A percentile compares a stretch with the other conserved stretches of the same genome.
These are phyloP conservation scores for Conchocele bisecta DNA, from an alignment of 2,888 invertebrate genomes.

Conservation along the genomic window DNA sequence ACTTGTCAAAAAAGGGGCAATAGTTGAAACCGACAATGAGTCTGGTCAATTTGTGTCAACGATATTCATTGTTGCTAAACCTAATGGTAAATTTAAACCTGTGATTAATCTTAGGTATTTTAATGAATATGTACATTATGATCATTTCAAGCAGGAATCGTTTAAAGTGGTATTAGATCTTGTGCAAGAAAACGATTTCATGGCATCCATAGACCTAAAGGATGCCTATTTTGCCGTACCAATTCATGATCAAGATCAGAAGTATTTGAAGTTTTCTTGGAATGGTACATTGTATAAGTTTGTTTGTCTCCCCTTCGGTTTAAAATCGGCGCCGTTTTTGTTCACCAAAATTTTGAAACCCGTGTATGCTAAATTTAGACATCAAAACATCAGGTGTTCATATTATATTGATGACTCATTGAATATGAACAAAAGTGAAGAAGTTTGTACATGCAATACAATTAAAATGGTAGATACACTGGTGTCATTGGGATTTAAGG, in stretches of 20 bases:
- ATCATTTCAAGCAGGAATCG: slow-evolving; percentile 45
- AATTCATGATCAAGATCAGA: slow-evolving; percentile 15
- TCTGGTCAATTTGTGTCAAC: slow-evolving; percentile 10
- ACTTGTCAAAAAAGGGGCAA: slow-evolving; percentile 5
- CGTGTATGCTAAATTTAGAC: slow-evolving; percentile 20
- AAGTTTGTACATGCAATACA: slow-evolving; percentile 11
- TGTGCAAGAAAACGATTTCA: slow-evolving; percentile 27
- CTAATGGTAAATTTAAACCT: slow-evolving; percentile 1
- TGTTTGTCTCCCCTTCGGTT: slow-evolving; percentile 29
- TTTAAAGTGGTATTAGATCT: slow-evolving; percentile 32
- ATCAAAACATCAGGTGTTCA: slow-evolving; percentile 6
- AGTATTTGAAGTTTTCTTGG: slow-evolving; percentile 32
- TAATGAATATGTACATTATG: slow-evolving; percentile 38
- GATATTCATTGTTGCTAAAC: background rate
- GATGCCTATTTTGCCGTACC: slow-evolving; percentile 27
- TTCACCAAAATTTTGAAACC: slow-evolving; percentile 38
- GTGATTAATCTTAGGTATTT: slow-evolving; percentile 23
- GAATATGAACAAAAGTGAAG: slow-evolving; percentile 1
- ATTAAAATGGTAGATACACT: background rate
- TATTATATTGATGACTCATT: slow-evolving; percentile 40
- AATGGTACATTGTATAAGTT: slow-evolving; percentile 17
- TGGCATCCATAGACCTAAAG: slow-evolving; percentile 16
- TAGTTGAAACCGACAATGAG: slow-evolving; percentile 8
- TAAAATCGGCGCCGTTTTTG: slow-evolving; percentile 7
- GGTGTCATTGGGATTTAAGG: slow-evolving; percentile 10